phyloP scores from a whole-genome alignment of 2,888 invertebrate species.

The Rhogogaster chlorosoma region DNA sequence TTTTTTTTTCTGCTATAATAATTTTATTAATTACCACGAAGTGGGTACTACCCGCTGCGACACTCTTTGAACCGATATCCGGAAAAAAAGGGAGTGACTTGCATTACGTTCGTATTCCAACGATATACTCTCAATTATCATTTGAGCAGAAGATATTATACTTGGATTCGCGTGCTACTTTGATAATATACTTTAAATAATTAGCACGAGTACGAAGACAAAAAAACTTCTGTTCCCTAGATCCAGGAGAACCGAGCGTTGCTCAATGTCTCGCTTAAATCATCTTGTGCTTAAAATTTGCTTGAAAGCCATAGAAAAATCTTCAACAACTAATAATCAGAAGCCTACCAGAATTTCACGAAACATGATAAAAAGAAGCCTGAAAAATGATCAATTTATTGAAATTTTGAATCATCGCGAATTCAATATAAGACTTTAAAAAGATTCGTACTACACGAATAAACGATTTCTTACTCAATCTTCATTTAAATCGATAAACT shows the following conservation, averaged over 20 bases:
- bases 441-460: background rate
- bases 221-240: background rate
- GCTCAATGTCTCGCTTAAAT: background rate
- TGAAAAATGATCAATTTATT: background rate
- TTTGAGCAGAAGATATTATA: constrained; percentile 32
- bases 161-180: background rate
- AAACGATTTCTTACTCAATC: background rate
- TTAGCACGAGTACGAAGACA: background rate
- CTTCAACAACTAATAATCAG: background rate
- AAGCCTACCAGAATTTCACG: background rate
- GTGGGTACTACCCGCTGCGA: background rate
- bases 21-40: background rate
- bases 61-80: constrained; percentile 13
- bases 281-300: background rate
- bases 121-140: constrained; percentile 11
- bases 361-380: background rate
- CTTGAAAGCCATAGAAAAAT: background rate
- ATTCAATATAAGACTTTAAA: background rate
- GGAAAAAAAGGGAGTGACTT: background rate
- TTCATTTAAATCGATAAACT: background rate
- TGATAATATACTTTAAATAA: background rate
- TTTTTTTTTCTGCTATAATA: background rate
- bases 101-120: constrained; percentile 6
- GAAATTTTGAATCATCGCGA: background rate
- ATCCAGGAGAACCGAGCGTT: background rate